phyloP scores from a whole-genome alignment of 2,113 vertebrate genomes.

The Hemicordylus capensis region DNA sequence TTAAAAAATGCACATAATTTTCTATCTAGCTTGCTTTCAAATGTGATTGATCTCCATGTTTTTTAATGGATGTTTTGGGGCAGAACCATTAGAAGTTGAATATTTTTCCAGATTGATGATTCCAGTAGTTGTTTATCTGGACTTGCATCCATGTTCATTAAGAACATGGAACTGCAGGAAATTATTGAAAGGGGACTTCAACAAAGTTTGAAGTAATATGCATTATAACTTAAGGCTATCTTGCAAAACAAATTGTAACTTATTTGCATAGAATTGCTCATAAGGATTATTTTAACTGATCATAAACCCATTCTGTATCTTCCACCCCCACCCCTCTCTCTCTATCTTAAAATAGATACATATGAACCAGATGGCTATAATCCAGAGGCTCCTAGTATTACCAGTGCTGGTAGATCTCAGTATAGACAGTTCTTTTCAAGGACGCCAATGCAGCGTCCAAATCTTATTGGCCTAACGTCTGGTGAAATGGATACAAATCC shows the following conservation, averaged over 20 bases:
- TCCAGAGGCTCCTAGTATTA: conserved; percentile 97
- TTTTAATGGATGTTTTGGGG: neutral
- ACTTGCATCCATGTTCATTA: neutral
- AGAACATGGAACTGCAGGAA: neutral
- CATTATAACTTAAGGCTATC: neutral
- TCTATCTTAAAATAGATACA: conserved; percentile 82
- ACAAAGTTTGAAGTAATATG: neutral
- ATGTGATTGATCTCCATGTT: neutral
- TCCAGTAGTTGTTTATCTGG: neutral
- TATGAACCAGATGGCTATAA: conserved; percentile 99
- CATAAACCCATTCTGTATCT: conserved; percentile 59
- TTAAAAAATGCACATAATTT: too few species aligned
- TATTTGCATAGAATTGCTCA: neutral
- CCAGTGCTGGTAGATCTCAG: conserved; percentile 87
- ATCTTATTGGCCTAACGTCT: conserved; percentile 96
- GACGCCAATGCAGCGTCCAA: conserved; percentile 92
- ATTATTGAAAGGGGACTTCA: neutral
- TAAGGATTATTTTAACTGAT: conserved; percentile 46
- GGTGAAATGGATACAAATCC: conserved; percentile 89
- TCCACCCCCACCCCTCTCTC: conserved; percentile 59
- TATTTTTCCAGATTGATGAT: neutral
- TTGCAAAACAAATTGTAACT: conserved; percentile 28
- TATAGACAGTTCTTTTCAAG: conserved; percentile 97
- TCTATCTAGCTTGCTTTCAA: too few species aligned
- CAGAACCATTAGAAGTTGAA: neutral